Percentiles rank a stretch among this genome's conserved stretches.
Conservation (phyloP, 2,113 vertebrate species). For the Zapus hudsonius region DNA sequence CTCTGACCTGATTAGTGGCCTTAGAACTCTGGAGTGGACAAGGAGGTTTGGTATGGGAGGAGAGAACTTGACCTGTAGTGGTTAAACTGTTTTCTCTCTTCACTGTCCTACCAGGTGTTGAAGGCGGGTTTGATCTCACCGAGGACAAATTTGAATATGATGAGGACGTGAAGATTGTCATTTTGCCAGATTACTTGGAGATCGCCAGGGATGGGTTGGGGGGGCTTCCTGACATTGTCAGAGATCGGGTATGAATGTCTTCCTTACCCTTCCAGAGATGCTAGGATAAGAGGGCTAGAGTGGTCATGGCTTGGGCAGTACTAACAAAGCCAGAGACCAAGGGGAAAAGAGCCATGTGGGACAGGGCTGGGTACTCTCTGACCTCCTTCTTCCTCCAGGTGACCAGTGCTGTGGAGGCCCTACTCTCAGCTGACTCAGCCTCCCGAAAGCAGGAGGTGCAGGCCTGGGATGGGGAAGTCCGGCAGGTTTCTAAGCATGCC, state of each 20-base stretch:
- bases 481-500: conserved; percentile 95
- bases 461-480: conserved; percentile 98
- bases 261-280: background rate
- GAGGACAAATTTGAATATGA: conserved; percentile 95
- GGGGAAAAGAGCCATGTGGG: background rate
- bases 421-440: conserved; percentile 95
- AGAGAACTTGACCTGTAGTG: background rate
- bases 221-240: conserved; percentile 94
- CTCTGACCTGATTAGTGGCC: background rate
- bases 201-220: conserved; percentile 93
- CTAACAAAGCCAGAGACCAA: background rate
- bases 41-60: background rate
- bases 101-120: conserved; percentile 88
- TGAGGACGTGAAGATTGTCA: conserved; percentile 95
- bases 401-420: conserved; percentile 92
- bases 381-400: conserved; percentile 85
- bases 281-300: background rate
- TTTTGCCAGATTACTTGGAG: conserved; percentile 95
- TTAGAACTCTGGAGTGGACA: background rate
- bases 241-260: conserved; percentile 91
- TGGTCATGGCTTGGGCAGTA: background rate
- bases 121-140: conserved; percentile 96
- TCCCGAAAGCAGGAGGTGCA: conserved; percentile 96
- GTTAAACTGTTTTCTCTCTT: background rate
- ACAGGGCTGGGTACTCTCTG: background rate